These are phyloP conservation scores for Sepioteuthis lessoniana DNA, from an alignment of 2,888 invertebrate genomes.

Conservation along the genomic window DNA sequence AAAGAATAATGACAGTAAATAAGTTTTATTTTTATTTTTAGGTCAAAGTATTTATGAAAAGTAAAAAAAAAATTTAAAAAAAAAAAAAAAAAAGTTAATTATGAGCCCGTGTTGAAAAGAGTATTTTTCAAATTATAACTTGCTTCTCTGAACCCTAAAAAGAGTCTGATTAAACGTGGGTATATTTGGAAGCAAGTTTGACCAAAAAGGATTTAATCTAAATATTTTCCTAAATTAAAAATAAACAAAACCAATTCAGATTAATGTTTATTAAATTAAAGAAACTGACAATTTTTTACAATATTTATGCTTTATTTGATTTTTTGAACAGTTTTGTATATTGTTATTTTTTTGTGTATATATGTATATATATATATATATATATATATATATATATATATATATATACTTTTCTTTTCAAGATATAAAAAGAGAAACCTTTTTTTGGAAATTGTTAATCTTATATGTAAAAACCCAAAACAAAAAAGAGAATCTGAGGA, in stretches of 20 bases:
- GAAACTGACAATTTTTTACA: background rate
- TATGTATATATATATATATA: no score
- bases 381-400: background rate
- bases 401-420: background rate
- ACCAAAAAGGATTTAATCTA: slow-evolving; percentile 33
- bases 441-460: slow-evolving; percentile 20
- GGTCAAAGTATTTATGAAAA: background rate
- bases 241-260: background rate
- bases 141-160: background rate
- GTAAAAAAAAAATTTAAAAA: no score
- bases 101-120: background rate
- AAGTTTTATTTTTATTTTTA: background rate
- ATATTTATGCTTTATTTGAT: background rate
- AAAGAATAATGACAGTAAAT: background rate
- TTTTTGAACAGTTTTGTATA: background rate
- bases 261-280: slow-evolving; percentile 4
- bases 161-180: background rate
- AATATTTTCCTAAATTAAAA: background rate
- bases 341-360: no score
- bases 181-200: background rate
- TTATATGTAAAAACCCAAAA: background rate
- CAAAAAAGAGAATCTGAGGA: background rate
- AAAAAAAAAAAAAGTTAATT: background rate
- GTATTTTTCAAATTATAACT: background rate
- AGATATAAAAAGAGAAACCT: background rate